A percentile compares a stretch with the other conserved stretches of the same genome.
These are phyloP conservation scores for Limnephilus auricula DNA, from an alignment of 2,888 invertebrate genomes.

Conservation along the genomic window DNA sequence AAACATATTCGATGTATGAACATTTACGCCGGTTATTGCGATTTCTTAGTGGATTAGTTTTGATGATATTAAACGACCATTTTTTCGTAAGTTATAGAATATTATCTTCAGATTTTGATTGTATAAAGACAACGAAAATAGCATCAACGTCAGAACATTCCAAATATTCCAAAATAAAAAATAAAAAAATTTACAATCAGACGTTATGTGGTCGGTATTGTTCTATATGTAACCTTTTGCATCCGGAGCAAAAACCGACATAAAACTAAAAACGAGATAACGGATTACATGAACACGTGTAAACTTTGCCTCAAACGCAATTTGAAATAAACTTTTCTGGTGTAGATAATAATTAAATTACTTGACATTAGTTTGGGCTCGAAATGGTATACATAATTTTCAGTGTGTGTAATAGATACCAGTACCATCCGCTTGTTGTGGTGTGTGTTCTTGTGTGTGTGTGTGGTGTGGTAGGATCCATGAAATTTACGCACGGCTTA, in stretches of 20 bases:
- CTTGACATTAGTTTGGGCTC: neutral
- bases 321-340: neutral
- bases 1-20: no score
- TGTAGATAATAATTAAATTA: neutral
- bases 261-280: neutral
- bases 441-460: no score
- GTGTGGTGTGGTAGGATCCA: no score
- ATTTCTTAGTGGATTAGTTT: no score
- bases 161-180: no score
- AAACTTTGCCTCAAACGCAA: neutral
- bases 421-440: neutral
- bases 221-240: neutral
- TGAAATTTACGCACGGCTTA: neutral
- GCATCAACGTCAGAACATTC: no score
- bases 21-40: no score
- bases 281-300: neutral
- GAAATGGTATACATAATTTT: neutral
- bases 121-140: no score
- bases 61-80: no score
- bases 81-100: no score
- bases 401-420: neutral
- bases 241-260: constrained; percentile 18
- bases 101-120: no score
- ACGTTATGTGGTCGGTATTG: neutral
- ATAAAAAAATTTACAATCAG: neutral